These are phyloP conservation scores for Drosophila obscura DNA, from an alignment of 1,140 invertebrate genomes.

Conservation along the genomic window DNA sequence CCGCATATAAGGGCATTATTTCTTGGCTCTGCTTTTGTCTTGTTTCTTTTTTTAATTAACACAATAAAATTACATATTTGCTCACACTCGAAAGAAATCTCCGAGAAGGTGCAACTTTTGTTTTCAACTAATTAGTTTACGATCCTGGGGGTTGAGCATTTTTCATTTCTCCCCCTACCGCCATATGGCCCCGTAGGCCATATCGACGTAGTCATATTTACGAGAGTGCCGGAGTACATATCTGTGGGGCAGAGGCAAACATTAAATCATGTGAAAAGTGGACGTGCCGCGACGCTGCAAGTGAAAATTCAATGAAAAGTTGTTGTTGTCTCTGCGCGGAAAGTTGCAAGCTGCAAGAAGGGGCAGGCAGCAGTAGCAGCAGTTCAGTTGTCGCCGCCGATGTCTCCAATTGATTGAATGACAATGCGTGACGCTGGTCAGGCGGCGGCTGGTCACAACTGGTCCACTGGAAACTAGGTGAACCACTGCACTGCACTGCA, in stretches of 20 bases:
- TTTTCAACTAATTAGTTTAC: constrained; percentile 65
- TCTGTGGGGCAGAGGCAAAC: constrained; percentile 38
- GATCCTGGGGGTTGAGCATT: constrained; percentile 58
- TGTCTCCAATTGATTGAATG: constrained; percentile 74
- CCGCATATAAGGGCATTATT: constrained; percentile 75
- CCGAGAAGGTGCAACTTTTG: constrained; percentile 41
- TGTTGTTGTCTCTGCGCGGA: constrained; percentile 49
- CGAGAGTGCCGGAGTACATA: neutral
- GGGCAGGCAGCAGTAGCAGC: neutral
- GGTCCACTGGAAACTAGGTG: constrained; percentile 69
- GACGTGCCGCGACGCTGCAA: constrained; percentile 23
- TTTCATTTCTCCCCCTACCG: constrained; percentile 22
- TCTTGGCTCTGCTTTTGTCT: constrained; percentile 35
- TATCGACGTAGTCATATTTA: constrained; percentile 39
- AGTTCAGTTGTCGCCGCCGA: constrained; percentile 26
- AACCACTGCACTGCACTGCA: constrained; percentile 69
- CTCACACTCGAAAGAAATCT: constrained; percentile 16
- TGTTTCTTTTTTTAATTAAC: constrained; percentile 81
- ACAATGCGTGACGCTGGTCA: constrained; percentile 60
- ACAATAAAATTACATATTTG: constrained; percentile 66
- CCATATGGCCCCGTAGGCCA: neutral
- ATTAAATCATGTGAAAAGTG: constrained; percentile 77
- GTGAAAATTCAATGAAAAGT: constrained; percentile 81
- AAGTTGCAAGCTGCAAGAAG: constrained; percentile 14
- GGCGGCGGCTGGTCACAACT: constrained; percentile 42